These are phyloP conservation scores for Dryadula phaetusa DNA, from an alignment of 2,888 invertebrate genomes.

Conservation along the genomic window DNA sequence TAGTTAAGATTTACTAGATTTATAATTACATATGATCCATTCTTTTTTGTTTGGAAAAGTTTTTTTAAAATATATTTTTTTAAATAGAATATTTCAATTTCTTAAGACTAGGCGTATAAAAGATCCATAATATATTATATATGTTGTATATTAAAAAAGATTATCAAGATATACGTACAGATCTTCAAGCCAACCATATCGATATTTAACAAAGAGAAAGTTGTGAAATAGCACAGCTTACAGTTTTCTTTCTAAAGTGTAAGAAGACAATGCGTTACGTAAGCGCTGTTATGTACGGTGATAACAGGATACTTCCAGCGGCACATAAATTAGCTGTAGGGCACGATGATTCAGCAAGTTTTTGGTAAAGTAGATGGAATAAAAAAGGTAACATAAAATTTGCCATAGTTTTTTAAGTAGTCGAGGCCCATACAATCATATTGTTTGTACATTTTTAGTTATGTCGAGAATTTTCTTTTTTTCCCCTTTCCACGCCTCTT, in stretches of 20 bases:
- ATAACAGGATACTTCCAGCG: constrained; percentile 13
- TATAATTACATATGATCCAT: no score
- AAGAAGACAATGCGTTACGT: constrained; percentile 33
- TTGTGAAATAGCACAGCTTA: constrained; percentile 57
- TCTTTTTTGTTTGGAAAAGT: no score
- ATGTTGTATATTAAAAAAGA: no score
- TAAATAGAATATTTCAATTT: no score
- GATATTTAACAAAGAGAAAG: constrained; percentile 60
- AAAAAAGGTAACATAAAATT: background rate
- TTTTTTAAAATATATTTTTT: no score
- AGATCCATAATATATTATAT: no score
- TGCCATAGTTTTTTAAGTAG: background rate
- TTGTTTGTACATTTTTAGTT: no score
- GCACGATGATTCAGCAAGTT: background rate
- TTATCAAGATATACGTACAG: background rate
- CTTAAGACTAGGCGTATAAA: no score
- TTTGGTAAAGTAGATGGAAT: background rate
- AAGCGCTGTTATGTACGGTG: constrained; percentile 27
- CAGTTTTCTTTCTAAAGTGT: constrained; percentile 30
- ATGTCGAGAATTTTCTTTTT: no score
- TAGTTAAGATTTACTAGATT: no score
- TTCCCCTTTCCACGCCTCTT: no score
- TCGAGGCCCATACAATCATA: no score
- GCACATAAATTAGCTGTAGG: constrained; percentile 4
- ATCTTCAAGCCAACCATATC: constrained; percentile 3